These are phyloP conservation scores for Zele albiditarsus DNA, from an alignment of 2,888 invertebrate species.

Conservation along the genomic window DNA sequence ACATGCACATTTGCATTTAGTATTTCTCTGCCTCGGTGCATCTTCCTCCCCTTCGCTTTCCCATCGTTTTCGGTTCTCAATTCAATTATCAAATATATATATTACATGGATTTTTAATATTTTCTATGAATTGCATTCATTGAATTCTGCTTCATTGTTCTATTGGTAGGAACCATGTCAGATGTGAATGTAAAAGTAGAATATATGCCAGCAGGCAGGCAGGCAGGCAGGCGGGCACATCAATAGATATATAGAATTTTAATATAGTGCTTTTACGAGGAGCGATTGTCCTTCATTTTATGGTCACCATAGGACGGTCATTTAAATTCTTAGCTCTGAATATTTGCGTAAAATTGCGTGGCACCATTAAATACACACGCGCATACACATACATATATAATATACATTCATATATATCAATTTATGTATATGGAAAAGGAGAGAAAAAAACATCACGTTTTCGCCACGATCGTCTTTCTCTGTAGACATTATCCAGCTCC, in stretches of 20 bases:
- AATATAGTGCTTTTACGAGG: constrained; percentile 72
- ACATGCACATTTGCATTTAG: background rate
- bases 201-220: too few relatives aligned
- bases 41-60: background rate
- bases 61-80: background rate
- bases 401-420: constrained; percentile 12
- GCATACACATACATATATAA: background rate
- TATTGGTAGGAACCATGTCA: too few relatives aligned
- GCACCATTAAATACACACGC: constrained; percentile 39
- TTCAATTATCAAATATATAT: too few relatives aligned
- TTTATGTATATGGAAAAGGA: constrained; percentile 19
- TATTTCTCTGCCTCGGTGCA: background rate
- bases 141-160: too few relatives aligned
- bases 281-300: constrained; percentile 73
- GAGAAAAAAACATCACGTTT: constrained; percentile 5
- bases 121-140: too few relatives aligned
- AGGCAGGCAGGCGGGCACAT: too few relatives aligned
- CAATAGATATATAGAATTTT: constrained; percentile 70
- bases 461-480: constrained; percentile 36
- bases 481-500: background rate
- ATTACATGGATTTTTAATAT: too few relatives aligned
- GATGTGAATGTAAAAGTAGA: too few relatives aligned
- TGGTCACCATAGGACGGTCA: constrained; percentile 68
- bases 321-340: constrained; percentile 73
- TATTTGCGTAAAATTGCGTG: constrained; percentile 70